phyloP scores from a whole-genome alignment of 2,113 vertebrate species.

The Rhombomys opimus region DNA sequence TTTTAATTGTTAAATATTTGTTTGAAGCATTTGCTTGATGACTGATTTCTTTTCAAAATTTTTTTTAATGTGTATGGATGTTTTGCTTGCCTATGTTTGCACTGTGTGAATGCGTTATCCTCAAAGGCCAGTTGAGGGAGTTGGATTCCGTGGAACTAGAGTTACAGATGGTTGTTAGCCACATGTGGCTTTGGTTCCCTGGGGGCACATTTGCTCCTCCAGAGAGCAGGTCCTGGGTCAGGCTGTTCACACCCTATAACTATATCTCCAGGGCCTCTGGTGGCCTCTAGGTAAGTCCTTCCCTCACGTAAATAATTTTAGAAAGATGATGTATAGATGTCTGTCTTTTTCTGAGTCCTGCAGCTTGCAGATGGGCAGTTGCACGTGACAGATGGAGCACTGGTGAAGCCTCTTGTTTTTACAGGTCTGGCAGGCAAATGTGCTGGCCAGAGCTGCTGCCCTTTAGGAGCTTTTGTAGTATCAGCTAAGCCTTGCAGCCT shows the following conservation, averaged over 20 bases:
- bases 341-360: neutral
- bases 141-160: too few species aligned
- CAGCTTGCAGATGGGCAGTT: neutral
- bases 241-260: too few species aligned
- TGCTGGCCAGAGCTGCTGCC: neutral
- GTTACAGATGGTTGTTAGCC: too few species aligned
- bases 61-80: too few species aligned
- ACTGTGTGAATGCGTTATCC: too few species aligned
- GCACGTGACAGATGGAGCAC: neutral
- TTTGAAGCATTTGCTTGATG: too few species aligned
- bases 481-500: neutral
- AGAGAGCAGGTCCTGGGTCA: neutral
- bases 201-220: neutral
- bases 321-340: neutral
- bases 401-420: neutral
- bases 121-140: too few species aligned
- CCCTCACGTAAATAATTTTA: too few species aligned
- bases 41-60: too few species aligned
- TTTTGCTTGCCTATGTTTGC: too few species aligned
- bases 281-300: neutral
- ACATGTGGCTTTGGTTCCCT: too few species aligned
- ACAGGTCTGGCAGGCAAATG: neutral
- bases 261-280: neutral
- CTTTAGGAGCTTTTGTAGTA: neutral
- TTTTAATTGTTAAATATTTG: too few species aligned